Base-by-base conservation (phyloP, 2,888 invertebrate genomes). In the Vanessa cardui region DNA sequence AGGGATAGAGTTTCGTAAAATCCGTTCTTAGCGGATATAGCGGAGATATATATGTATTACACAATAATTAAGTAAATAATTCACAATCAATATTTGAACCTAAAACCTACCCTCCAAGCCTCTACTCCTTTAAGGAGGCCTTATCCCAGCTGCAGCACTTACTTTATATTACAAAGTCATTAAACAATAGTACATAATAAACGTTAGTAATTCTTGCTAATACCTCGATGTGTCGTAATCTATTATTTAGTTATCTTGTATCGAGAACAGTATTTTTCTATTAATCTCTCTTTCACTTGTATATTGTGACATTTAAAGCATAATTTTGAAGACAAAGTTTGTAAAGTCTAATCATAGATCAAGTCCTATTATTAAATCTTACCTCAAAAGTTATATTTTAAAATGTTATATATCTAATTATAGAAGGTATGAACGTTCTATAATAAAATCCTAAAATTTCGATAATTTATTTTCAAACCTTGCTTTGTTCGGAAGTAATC, bases 201-300 rank as follows among this genome's bases (percentile, higher is more conserved):
- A 18, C 31, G 56, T 33, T 15, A 33, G 31, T 56, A 56, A 56
- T 56, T 33, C 33, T 18, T n/a, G 31, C 7, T 56, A 56, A 33
- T 18, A 56, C 33, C 8, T 26, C 20, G n/a, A 39, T 18, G 50
- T 69, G 67, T 72, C 65, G 56, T 67, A 69, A 72, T 69, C 63
- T 69, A 72, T 69, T 69, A 67, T 69, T 64, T 64, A 62, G 54
- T 62, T 72, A 72, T 72, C 72, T 69, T 66, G 26, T 58, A 67
- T 63, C 63, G 16, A 26, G 52, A 15, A 56, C 18, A 7, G 31
- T 52, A 39, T 50, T 5, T 21, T 50, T 64, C 26, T 64, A 26
- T 26, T 26, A 20, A 26, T n/a, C 33, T 59, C 16, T 62, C 66
- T 52, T 67, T 67, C 67, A 67, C 67, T 58, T 15, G 31, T 26